phyloP scores from a whole-genome alignment of 2,113 vertebrate genomes.

The Tupaia chinensis region DNA sequence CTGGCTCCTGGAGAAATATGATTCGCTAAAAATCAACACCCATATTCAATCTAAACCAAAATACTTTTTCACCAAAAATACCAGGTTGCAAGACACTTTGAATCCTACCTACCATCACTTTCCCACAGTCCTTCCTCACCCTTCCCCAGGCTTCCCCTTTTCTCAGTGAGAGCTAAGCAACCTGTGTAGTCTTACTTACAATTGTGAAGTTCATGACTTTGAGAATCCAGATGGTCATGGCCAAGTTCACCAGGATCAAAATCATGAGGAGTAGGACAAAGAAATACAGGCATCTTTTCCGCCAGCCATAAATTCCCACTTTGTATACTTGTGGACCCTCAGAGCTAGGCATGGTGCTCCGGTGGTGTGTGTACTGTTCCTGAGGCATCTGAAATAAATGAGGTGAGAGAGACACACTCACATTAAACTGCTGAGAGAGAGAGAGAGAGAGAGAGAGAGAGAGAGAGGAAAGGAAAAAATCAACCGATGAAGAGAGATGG shows the following conservation, averaged over 20 bases:
- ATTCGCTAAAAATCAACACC: neutral
- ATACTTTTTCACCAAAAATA: neutral
- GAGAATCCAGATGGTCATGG: constrained; percentile 99
- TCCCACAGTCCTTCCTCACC: neutral
- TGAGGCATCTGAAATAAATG: constrained; percentile 95
- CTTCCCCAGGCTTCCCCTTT: neutral
- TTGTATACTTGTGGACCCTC: constrained; percentile 98
- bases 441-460: neutral
- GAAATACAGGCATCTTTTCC: constrained; percentile 99
- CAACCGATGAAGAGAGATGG: constrained; percentile 10
- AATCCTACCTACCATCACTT: neutral
- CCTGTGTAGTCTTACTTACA: constrained; percentile 90
- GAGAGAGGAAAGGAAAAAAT: neutral
- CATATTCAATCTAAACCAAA: neutral
- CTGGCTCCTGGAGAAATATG: neutral
- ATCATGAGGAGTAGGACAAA: constrained; percentile 99
- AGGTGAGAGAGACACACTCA: constrained; percentile 69
- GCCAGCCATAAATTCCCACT: constrained; percentile 99
- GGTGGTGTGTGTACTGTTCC: constrained; percentile 96
- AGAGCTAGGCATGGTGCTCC: constrained; percentile 95
- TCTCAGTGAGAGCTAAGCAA: neutral
- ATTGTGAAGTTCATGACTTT: constrained; percentile 99
- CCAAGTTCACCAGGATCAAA: constrained; percentile 99
- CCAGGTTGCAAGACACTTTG: fast-evolving
- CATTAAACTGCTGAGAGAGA: constrained; percentile 58